Evolutionary conservation across 2,888 invertebrate species (phyloP).

Genomic region (Plebejus argus): DNA sequence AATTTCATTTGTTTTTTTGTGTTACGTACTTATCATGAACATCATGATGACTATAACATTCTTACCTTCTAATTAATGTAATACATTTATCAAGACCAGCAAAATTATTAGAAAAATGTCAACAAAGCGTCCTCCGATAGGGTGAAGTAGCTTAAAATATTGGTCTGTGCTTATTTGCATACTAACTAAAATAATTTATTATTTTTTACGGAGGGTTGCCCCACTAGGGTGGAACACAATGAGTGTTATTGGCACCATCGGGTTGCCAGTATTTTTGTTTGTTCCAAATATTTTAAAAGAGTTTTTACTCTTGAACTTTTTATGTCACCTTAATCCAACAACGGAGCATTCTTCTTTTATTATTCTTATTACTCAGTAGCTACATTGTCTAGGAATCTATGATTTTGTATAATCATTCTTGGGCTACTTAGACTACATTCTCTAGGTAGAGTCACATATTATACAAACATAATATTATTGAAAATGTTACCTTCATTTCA

Average conservation of each 20-base stretch:
- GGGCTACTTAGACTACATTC: neutral
- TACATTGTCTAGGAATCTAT: neutral
- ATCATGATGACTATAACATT: neutral
- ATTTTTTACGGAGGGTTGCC: constrained; percentile 77
- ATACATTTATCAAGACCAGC: constrained; percentile 1
- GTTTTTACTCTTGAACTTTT: neutral
- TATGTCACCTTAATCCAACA: neutral
- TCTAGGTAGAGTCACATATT: neutral
- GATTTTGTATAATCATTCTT: neutral
- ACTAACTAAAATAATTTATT: constrained; percentile 82
- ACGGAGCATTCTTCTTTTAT: neutral
- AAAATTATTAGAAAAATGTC: constrained; percentile 26
- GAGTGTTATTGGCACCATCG: constrained; percentile 76
- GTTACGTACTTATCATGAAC: constrained; percentile 19
- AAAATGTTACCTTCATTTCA: neutral
- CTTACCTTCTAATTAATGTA: neutral
- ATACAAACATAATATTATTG: neutral
- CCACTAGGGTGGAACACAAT: constrained; percentile 69
- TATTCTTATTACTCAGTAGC: neutral
- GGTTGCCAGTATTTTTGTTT: constrained; percentile 55
- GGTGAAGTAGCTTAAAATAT: constrained; percentile 75
- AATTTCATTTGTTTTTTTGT: constrained; percentile 28
- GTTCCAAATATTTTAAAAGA: constrained; percentile 24
- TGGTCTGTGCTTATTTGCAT: constrained; percentile 77
- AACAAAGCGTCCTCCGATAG: constrained; percentile 51